These are phyloP conservation scores for Entomyzon cyanotis DNA, from an alignment of 2,113 vertebrate genomes.

Conservation along the genomic window DNA sequence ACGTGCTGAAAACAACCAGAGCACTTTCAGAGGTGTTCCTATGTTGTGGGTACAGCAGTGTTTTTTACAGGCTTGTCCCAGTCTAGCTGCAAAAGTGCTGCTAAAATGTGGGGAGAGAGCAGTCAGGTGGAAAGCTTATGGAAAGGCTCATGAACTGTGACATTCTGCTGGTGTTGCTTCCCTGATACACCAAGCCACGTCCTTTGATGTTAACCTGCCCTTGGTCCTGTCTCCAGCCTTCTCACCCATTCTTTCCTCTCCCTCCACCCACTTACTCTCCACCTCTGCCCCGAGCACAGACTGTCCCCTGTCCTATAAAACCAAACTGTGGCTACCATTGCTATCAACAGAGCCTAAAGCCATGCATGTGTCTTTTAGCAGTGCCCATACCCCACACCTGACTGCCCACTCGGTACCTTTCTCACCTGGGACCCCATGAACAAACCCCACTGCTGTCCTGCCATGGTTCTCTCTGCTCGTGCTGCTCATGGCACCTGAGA, in stretches of 20 bases:
- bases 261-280: background rate
- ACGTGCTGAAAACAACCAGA: background rate
- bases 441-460: background rate
- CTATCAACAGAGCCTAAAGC: background rate
- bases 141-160: background rate
- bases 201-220: background rate
- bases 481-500: background rate
- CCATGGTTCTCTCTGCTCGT: background rate
- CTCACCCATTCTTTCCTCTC: background rate
- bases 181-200: background rate
- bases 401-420: background rate
- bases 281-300: background rate
- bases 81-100: background rate
- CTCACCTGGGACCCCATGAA: background rate
- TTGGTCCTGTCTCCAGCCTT: background rate
- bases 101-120: background rate
- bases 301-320: fast-evolving
- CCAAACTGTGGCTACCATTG: background rate
- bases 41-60: background rate
- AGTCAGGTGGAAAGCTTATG: background rate
- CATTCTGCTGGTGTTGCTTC: background rate
- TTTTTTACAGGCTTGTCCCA: background rate
- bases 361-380: background rate
- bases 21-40: background rate
- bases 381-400: background rate